phyloP scores from a whole-genome alignment of 2,888 invertebrate genomes.

The Dichetophora obliterata region DNA sequence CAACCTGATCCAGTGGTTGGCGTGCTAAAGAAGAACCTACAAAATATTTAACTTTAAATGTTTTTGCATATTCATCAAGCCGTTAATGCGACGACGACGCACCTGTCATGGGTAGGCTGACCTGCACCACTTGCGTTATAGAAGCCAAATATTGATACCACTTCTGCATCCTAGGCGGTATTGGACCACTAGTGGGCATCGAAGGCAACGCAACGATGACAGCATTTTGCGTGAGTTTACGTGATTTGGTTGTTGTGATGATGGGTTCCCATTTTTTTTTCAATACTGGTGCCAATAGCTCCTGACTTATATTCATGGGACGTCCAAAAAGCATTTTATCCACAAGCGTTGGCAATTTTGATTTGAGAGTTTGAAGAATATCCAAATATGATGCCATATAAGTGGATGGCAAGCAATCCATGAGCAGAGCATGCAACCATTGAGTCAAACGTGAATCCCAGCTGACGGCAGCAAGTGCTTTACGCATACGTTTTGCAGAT shows the following conservation, averaged over 20 bases:
- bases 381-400: slow-evolving; percentile 83
- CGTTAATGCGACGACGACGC: slow-evolving; percentile 37
- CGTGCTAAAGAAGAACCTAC: slow-evolving; percentile 60
- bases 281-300: slow-evolving; percentile 75
- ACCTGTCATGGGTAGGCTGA: slow-evolving; percentile 64
- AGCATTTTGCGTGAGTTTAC: slow-evolving; percentile 79
- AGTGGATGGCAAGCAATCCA: slow-evolving; percentile 77
- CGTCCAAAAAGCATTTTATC: slow-evolving; percentile 80
- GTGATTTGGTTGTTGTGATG: slow-evolving; percentile 74
- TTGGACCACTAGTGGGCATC: slow-evolving; percentile 69
- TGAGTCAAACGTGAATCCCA: slow-evolving; percentile 82
- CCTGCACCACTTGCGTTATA: slow-evolving; percentile 77
- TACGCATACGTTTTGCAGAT: slow-evolving; percentile 77
- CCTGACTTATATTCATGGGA: slow-evolving; percentile 73
- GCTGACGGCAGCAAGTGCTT: slow-evolving; percentile 77
- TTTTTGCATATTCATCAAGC: neutral
- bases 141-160: slow-evolving; percentile 79
- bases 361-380: slow-evolving; percentile 79
- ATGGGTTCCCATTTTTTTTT: slow-evolving; percentile 81
- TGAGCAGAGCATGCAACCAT: slow-evolving; percentile 82
- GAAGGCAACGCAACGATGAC: slow-evolving; percentile 77
- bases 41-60: slow-evolving; percentile 6
- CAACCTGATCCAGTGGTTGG: slow-evolving; percentile 69
- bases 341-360: slow-evolving; percentile 79
- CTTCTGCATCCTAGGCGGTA: slow-evolving; percentile 75